Evolutionary conservation across 2,797 vertebrate genomes (phyloP), one percentile per base, ranked within the genome.

Genomic region (Dendrocincla fuliginosa): DNA sequence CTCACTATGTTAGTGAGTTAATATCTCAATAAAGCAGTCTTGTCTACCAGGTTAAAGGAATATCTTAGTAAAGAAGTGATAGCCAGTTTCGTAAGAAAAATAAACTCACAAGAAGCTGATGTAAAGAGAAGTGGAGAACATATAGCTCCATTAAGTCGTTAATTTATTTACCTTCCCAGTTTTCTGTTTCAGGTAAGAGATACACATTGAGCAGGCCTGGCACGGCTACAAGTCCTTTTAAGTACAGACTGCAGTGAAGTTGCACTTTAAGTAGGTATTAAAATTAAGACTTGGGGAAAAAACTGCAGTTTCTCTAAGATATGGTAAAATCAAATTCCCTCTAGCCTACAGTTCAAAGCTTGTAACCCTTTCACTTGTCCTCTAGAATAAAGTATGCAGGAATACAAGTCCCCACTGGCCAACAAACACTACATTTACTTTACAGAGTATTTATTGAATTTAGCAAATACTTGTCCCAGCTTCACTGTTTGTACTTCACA

Each of bases 121-220:
- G 13, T 11, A 71, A 80, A 50, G 37, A 75, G 2, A 12, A 59
- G 7, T 13, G 55, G 13, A 59, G 33, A 60, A 60, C 1, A 20
- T 3, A 13, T 0, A 56, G n/a, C 33, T 44, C 65, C 19, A 42
- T 9, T 1, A 61, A 78, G n/a, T 12, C 10, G 1, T 35, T 57
- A 7, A 33, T 89, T 71, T 70, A 39, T 71, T 82, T 56, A 82
- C 28, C 28, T 73, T 73, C 15, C 28, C 39, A 42, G 32, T 44
- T 60, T 84, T 77, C 30, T 32, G 6, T 50, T 88, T 89, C 57
- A 85, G 42, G 3, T 55, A 44, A 87, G 44, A 56, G 12, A 64
- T 14, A 69, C 73, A 77, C 5, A 7, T 4, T 63, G 49, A 63
- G 19, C 8, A 33, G 14, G 9, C 5, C 27, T 6, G 5, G 20